Evolutionary conservation across 2,797 vertebrate species (phyloP), one percentile per base, ranked within the genome.

Genomic region (Malurus leucopterus): DNA sequence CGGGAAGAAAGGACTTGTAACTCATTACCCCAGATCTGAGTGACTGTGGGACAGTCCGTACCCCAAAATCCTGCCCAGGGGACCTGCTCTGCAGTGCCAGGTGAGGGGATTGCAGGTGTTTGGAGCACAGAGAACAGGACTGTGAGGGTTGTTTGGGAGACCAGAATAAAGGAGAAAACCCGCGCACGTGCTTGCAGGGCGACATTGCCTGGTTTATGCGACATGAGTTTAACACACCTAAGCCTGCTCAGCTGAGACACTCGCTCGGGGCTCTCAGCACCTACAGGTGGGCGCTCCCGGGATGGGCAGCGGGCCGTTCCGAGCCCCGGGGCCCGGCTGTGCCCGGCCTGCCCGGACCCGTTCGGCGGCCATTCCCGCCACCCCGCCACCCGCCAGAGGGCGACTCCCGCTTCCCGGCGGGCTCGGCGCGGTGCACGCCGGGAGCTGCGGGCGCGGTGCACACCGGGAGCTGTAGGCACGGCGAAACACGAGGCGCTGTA

Each of bases 381-480:
- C 18, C 21, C 50, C 8, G 13, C 57, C 7, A 23, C 1, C 38
- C 78, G 11, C 1, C n/a, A 71, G 78, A 3, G 12, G 73, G 69
- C 64, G 43, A 7, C 11, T 7, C 2, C 3, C 7, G 2, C 14
- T 3, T 7, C 7, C 4, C 8, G 63, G 13, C 3, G 6, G 3
- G 5, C 2, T 2, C 1, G 4, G 13, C 57, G 77, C 49, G 21
- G 1, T 15, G 73, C 15, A 15, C 13, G 49, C 41, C 4, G 63
- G 71, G 63, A 54, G 17, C 11, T 40, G 71, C 24, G 40, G 55
- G 54, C 20, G 24, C 20, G 27, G 36, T 36, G 36, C 36, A 2
- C 43, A 53, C 32, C 54, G 69, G 69, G 44, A 59, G 55, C 1
- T 34, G 68, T 40, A 44, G 75, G 38, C 36, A 7, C 47, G 46